Conservation (phyloP, 2,797 vertebrate species). For the Myotis vivesi region DNA sequence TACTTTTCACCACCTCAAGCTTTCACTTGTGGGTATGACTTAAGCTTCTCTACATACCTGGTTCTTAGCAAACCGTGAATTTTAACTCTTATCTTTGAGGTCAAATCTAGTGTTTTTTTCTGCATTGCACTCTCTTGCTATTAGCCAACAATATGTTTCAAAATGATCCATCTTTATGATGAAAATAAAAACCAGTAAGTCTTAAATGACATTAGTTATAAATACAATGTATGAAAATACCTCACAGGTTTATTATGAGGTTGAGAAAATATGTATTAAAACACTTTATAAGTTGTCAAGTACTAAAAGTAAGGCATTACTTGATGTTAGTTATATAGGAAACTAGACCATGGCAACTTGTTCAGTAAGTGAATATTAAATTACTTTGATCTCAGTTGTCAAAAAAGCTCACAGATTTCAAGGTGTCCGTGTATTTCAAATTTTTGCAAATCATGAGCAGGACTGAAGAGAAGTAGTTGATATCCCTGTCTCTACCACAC, state of each 20-base stretch:
- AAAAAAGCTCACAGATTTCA: slow-evolving; percentile 9
- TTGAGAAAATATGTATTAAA: slow-evolving; percentile 31
- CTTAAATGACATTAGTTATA: slow-evolving; percentile 39
- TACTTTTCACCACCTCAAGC: background rate
- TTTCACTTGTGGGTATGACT: background rate
- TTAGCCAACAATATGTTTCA: slow-evolving; percentile 18
- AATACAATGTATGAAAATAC: slow-evolving; percentile 18
- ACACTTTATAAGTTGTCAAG: slow-evolving; percentile 41
- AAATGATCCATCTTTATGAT: background rate
- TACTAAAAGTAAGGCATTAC: background rate
- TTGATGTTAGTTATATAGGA: slow-evolving; percentile 30
- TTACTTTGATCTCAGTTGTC: slow-evolving; percentile 13
- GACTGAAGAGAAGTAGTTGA: slow-evolving; percentile 28
- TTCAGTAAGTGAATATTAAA: background rate
- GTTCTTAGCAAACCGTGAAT: background rate
- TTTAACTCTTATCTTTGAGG: background rate
- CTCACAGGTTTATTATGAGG: slow-evolving; percentile 14
- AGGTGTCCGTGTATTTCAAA: slow-evolving; percentile 36
- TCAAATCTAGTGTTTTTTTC: slow-evolving; percentile 7
- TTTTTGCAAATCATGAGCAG: background rate
- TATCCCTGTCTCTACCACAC: background rate
- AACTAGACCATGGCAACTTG: slow-evolving; percentile 21
- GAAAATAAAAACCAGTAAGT: slow-evolving; percentile 52
- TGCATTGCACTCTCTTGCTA: background rate
- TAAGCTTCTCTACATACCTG: background rate